Evolutionary conservation across 2,888 invertebrate genomes (phyloP).

Genomic region (Apodemia zela): DNA sequence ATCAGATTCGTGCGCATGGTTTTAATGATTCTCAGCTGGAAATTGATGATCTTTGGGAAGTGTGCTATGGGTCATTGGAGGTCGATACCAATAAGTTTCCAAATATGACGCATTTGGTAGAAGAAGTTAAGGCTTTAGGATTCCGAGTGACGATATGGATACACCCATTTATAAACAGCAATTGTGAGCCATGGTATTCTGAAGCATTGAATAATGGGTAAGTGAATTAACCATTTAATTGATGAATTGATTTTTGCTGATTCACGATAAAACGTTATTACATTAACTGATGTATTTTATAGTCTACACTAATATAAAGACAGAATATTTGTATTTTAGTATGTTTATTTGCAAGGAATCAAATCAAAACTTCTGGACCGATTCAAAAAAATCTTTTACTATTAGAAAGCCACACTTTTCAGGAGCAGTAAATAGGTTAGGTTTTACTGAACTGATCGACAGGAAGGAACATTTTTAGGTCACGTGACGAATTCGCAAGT

Average conservation of each 20-base stretch:
- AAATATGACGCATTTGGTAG: conserved; percentile 81
- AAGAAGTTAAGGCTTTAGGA: conserved; percentile 81
- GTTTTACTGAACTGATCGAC: too few relatives aligned
- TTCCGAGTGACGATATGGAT: conserved; percentile 91
- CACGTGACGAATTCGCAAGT: too few relatives aligned
- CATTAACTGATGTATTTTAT: too few relatives aligned
- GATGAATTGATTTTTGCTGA: neutral
- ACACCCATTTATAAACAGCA: conserved; percentile 91
- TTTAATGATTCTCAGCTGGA: conserved; percentile 88
- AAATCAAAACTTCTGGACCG: too few relatives aligned
- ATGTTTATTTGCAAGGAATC: too few relatives aligned
- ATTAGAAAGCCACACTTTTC: too few relatives aligned
- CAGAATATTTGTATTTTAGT: too few relatives aligned
- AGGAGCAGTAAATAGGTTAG: too few relatives aligned
- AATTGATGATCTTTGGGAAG: conserved; percentile 94
- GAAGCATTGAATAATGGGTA: conserved; percentile 80
- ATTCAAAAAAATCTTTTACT: too few relatives aligned
- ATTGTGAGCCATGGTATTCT: conserved; percentile 82
- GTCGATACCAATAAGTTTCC: conserved; percentile 87
- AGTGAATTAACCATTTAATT: conserved; percentile 29
- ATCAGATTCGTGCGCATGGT: conserved; percentile 81
- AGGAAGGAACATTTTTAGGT: too few relatives aligned
- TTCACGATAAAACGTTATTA: too few relatives aligned
- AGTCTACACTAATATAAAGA: too few relatives aligned
- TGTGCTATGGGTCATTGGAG: conserved; percentile 89